Base-by-base conservation (phyloP, 2,797 vertebrate genomes). In the Tragopan temminckii region DNA sequence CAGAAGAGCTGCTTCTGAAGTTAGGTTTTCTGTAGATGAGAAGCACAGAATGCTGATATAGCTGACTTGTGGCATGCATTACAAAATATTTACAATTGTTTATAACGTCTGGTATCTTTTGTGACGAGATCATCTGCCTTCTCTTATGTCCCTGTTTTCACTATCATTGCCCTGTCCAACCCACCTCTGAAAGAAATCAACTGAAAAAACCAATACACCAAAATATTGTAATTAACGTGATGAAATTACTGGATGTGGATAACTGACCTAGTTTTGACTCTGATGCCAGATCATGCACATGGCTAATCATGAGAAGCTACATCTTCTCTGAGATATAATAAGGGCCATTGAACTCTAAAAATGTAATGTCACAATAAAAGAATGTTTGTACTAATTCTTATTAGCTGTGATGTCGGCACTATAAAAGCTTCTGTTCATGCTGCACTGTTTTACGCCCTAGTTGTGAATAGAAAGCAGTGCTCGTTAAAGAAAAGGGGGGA, bases 291-390 rank as follows among this genome's bases (percentile, higher is more conserved):
- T 89, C 78, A 31, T 17, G 59, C 74, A 91, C 79, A 79, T 95
- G 89, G 82, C 62, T 85, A 91, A 79, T 81, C 85, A 90, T 87
- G 82, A 93, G 94, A 93, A 95, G 76, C 31, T 89, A 76, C 59
- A 33, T 92, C 89, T 87, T 93, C 59, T 91, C 71, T 70, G 82
- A 79, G 85, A 91, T 90, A 92, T 83, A 93, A 96, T 76, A 78
- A 90, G 78, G 88, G 77, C 71, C 71, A 82, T 77, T 93, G 94
- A 94, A 94, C 94, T 96, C 84, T 62, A 75, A 90, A 94, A 95
- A 89, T 75, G 67, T 71, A 92, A 48, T 69, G 85, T 94, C 91
- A 91, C 68, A 88, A 55, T 93, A 88, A 75, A 95, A 91, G 74
- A 93, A 96, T 92, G 89, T 95, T 91, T 94, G 83, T 93, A 24